Base-by-base conservation (phyloP, 1,140 invertebrate species). In the Pseudomyrmex dendroicus region DNA sequence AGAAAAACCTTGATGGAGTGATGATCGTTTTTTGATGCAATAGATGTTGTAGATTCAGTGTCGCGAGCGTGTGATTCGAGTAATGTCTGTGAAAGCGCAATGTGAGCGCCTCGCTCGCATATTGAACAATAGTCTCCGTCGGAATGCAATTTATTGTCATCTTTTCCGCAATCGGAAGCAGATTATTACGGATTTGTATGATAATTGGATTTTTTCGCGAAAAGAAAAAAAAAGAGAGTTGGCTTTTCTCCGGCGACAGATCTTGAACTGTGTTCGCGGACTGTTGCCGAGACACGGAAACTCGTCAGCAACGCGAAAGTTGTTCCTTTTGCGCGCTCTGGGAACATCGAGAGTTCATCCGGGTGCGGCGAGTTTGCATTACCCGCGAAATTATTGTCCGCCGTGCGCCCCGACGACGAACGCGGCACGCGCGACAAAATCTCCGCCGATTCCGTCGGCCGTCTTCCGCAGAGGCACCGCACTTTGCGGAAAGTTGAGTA, bases 381-480 rank as follows among this genome's bases (percentile, higher is more conserved):
- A 82, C 83, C 35, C 25, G 83, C 17, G 25, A 50, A 84, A 84
- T 50, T 84, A 84, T 84, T 84, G 83, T 82, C 83, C 83, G 57
- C 57, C 35, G 25, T 44, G 48, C 13, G 61, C 46, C 35, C 13
- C 76, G 20, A 66, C 35, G 52, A 48, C 15, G 44, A 12, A 52
- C 56, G 35, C 67, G 59, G 20, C 22, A 46, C 59, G 56, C 50
- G 12, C 61, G 76, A 82, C 61, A 84, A 82, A 66, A 73, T 73
- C 70, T 64, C 57, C 13, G 61, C 73, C 66, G 76, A 59, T 61
- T 72, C 76, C 54, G 54, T 72, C 76, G 66, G 66, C 50, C 64
- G 67, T 83, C 59, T 83, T 85, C 15, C 66, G 66, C 76, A 80
- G 56, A 59, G 20, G 54, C 22, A 72, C 76, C n/a, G 66, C 68